These are phyloP conservation scores for Motacilla tschutschensis DNA, from an alignment of 2,113 vertebrate genomes.

Conservation along the genomic window DNA sequence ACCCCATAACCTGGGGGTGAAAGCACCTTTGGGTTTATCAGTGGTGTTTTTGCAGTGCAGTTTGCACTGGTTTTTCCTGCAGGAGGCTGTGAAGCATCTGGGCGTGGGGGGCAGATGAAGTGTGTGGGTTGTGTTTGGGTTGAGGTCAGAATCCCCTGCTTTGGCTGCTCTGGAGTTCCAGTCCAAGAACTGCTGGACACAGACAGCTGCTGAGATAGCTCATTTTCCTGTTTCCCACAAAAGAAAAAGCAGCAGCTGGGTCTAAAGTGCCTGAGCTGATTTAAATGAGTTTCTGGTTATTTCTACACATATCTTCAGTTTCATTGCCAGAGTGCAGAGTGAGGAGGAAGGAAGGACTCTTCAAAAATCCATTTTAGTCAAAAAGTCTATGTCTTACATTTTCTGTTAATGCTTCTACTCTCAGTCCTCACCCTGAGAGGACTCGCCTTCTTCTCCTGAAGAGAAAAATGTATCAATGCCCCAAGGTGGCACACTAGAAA, in stretches of 20 bases:
- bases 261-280: not conserved
- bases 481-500: not conserved
- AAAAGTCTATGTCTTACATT: not conserved
- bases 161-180: not conserved
- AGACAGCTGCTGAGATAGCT: slow-evolving; percentile 48
- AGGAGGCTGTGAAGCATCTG: not conserved
- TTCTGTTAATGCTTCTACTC: not conserved
- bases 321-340: not conserved
- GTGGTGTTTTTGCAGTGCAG: not conserved
- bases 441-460: not conserved
- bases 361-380: not conserved
- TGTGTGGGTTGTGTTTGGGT: not conserved
- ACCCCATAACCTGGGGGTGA: not conserved
- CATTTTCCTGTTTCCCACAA: slow-evolving; percentile 59
- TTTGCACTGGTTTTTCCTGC: not conserved
- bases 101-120: not conserved
- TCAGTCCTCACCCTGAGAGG: not conserved
- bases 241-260: slow-evolving; percentile 54
- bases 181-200: slow-evolving; percentile 24
- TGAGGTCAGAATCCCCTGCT: slow-evolving; percentile 1
- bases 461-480: not conserved
- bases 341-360: not conserved
- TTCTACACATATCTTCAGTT: not conserved
- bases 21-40: not conserved
- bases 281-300: slow-evolving; percentile 16